Evolutionary conservation across 2,113 vertebrate species (phyloP).

Genomic region (Rhinichthys klamathensis): DNA sequence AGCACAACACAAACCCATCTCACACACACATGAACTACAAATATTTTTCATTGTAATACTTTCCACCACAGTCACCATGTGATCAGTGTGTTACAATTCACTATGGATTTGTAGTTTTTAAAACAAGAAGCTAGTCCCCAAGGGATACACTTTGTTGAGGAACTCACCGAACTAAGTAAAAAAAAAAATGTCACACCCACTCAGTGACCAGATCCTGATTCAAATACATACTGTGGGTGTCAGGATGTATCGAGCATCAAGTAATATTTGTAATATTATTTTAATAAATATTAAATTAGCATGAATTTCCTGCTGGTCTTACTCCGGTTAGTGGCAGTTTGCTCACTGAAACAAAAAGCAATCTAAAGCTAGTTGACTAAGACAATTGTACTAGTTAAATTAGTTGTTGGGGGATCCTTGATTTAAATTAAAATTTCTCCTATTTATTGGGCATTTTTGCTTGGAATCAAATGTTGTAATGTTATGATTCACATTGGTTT

Average conservation of each 20-base stretch:
- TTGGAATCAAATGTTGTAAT: neutral
- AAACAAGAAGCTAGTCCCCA: neutral
- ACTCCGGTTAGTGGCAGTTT: neutral
- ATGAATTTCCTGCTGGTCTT: neutral
- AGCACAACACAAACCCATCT: conserved; percentile 38
- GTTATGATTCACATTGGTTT: neutral
- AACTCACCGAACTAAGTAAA: neutral
- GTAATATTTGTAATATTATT: neutral
- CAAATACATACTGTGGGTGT: neutral
- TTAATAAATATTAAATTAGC: neutral
- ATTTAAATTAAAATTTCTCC: no score
- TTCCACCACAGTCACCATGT: no score
- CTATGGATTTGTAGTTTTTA: neutral
- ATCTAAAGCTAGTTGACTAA: no score
- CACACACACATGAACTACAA: neutral
- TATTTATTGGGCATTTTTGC: neutral
- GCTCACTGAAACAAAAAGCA: no score
- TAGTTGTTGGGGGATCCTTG: no score
- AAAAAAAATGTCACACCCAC: neutral
- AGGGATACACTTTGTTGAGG: neutral
- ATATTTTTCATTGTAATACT: conserved; percentile 1
- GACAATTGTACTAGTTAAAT: no score
- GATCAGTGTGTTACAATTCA: neutral
- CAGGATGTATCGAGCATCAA: neutral
- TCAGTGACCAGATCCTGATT: neutral